phyloP scores from a whole-genome alignment of 2,888 invertebrate genomes.

The Megamerina dolium region DNA sequence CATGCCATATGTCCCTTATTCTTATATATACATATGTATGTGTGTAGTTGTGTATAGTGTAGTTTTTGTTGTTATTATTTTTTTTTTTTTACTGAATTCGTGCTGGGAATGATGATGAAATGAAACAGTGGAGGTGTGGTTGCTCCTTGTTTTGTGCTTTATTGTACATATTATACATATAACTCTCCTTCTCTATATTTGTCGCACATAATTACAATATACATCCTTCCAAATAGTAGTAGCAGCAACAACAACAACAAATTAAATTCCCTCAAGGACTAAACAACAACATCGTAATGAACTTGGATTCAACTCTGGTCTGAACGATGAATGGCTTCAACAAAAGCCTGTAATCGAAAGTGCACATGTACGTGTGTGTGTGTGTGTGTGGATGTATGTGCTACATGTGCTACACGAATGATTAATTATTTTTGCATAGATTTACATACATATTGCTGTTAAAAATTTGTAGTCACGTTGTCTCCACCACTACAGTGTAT shows the following conservation, averaged over 20 bases:
- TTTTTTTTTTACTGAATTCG: no score
- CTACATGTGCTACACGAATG: no score
- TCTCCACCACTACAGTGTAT: conserved; percentile 3
- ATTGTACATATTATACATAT: not conserved
- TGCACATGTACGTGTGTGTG: conserved; percentile 7
- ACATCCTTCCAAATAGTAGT: not conserved
- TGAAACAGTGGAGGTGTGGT: not conserved
- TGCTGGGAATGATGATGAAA: not conserved
- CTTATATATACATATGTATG: no score
- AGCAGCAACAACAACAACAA: no score
- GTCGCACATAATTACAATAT: not conserved
- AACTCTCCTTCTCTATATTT: not conserved
- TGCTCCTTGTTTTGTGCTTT: no score
- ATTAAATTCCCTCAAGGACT: not conserved
- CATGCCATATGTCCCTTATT: no score
- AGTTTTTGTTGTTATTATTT: no score
- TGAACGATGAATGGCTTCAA: no score
- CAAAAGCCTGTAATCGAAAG: no score
- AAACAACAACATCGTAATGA: not conserved
- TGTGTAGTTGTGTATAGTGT: no score
- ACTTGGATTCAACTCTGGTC: not conserved
- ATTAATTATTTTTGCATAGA: conserved; percentile 28
- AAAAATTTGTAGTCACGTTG: conserved; percentile 10
- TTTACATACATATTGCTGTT: conserved; percentile 22
- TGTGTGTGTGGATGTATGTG: no score